Evolutionary conservation across 1,140 invertebrate genomes (phyloP), one percentile per base, ranked within the genome.

Genomic region (Cydia fagiglandana): DNA sequence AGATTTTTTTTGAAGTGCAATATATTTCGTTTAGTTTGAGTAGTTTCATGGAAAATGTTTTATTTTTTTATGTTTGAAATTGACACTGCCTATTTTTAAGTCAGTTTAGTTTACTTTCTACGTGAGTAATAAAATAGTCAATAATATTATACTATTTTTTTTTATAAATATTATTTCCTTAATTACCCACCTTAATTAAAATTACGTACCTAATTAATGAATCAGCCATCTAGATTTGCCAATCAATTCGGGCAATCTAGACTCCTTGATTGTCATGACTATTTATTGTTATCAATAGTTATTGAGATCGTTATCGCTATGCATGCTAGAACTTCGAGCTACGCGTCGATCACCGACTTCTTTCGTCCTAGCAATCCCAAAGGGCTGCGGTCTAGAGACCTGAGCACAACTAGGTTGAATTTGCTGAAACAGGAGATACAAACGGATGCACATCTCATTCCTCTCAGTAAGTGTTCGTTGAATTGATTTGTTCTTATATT

Each of bases 371-470:
- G 82, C 45, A 90, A 88, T 70, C 88, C 86, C 15, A 87, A 79
- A 79, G 78, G 86, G 30, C 80, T 92, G 10, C 76, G 84, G 53
- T 88, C 88, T 24, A 87, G 80, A 73, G 87, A 88, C 73, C 76
- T 92, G 6, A 91, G 89, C 78, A 83, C 64, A 73, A 89, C 89
- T 3, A 81, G 90, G 2, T 77, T 92, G 4, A 85, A 76, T 79
- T 78, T 86, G 73, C 78, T 92, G 38, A 91, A 90, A 78, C 85
- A 87, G 78, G 90, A 92, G 79, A 92, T 92, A 78, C 83, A 88
- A 53, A 92, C 90, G 3, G 83, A 91, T 20, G 64, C 78, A 47
- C 90, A 92, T 78, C 75, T 92, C 53, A 86, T 89, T 76, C 79
- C 88, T 0, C 74, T 92, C 20, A 79, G 90, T 92, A 83, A 86